A percentile compares a stretch with the other conserved stretches of the same genome.
Conservation (phyloP, 2,797 vertebrate genomes). For the Clarias laeviceps region DNA sequence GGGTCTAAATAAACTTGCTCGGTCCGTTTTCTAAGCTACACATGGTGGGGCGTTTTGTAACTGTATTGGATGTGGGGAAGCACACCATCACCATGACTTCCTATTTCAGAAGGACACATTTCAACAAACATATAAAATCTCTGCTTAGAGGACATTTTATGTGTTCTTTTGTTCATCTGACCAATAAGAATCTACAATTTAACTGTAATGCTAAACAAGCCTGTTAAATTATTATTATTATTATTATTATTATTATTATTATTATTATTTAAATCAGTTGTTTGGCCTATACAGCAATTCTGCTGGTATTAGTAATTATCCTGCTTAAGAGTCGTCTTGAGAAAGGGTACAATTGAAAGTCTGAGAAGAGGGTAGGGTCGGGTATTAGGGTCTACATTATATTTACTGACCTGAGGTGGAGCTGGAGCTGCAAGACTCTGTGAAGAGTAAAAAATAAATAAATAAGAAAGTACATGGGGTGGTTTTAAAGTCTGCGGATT, state of each 20-base stretch:
- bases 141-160: neutral
- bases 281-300: too few species aligned
- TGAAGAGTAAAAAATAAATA: neutral
- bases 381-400: neutral
- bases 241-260: too few species aligned
- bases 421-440: constrained; percentile 15
- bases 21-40: neutral
- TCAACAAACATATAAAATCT: neutral
- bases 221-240: neutral
- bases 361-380: too few species aligned
- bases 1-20: neutral
- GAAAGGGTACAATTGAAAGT: too few species aligned
- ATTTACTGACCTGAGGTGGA: constrained; percentile 13
- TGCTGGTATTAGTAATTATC: too few species aligned
- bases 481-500: neutral
- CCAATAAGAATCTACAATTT: neutral
- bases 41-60: too few species aligned
- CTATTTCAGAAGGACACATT: neutral
- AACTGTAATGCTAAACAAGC: neutral
- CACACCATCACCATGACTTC: neutral
- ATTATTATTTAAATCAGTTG: too few species aligned
- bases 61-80: neutral
- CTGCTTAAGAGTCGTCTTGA: too few species aligned
- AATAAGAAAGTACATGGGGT: neutral
- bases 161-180: neutral